A percentile compares a stretch with the other conserved stretches of the same genome.
These are phyloP conservation scores for Tetragonula carbonaria DNA, from an alignment of 2,888 invertebrate genomes.

Conservation along the genomic window DNA sequence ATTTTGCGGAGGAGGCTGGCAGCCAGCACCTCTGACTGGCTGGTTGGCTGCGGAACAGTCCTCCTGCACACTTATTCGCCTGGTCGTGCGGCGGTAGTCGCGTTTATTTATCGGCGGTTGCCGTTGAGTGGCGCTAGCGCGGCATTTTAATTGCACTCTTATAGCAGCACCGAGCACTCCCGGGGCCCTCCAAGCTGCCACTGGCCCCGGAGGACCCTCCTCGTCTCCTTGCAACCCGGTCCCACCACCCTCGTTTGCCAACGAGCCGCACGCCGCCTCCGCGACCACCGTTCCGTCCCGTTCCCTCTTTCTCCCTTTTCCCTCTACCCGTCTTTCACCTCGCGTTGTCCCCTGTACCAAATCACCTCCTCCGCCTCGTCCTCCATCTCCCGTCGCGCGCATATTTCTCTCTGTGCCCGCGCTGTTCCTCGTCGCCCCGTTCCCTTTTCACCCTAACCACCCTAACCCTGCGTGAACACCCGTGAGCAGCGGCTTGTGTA, in stretches of 20 bases:
- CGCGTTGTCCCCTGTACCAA: slow-evolving; percentile 73
- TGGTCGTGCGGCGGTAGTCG: slow-evolving; percentile 75
- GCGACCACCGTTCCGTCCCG: slow-evolving; percentile 48
- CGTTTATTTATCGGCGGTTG: slow-evolving; percentile 83
- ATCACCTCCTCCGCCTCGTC: slow-evolving; percentile 70
- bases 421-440: slow-evolving; percentile 31
- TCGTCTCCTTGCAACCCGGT: slow-evolving; percentile 37
- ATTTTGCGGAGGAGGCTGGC: slow-evolving; percentile 66
- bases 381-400: slow-evolving; percentile 24
- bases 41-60: slow-evolving; percentile 69
- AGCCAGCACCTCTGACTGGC: slow-evolving; percentile 68
- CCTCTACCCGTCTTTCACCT: slow-evolving; percentile 2
- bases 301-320: slow-evolving; percentile 38
- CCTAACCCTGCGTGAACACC: neutral
- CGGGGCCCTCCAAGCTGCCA: slow-evolving; percentile 63
- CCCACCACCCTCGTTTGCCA: slow-evolving; percentile 35
- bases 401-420: slow-evolving; percentile 39
- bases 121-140: slow-evolving; percentile 83
- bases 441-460: slow-evolving; percentile 16
- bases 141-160: slow-evolving; percentile 84
- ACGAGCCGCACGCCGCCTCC: slow-evolving; percentile 32
- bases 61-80: slow-evolving; percentile 79
- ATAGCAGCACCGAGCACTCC: slow-evolving; percentile 75
- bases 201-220: slow-evolving; percentile 51
- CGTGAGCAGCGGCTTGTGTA: slow-evolving; percentile 3